Evolutionary conservation across 2,113 vertebrate genomes (phyloP).

Genomic region (Maccullochella peelii): DNA sequence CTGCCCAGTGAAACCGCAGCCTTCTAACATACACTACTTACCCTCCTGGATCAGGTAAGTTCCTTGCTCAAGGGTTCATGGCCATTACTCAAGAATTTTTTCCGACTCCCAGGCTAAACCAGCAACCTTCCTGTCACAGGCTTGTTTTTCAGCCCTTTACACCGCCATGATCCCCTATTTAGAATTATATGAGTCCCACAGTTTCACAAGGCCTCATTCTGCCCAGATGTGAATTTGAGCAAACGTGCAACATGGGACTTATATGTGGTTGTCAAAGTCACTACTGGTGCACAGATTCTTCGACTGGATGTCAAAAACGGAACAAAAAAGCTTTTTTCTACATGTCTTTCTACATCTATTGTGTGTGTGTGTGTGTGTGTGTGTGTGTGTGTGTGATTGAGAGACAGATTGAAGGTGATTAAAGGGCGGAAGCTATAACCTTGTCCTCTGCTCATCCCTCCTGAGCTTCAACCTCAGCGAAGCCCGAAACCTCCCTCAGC

Average conservation of each 20-base stretch:
- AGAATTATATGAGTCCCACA: conserved; percentile 60
- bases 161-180: conserved; percentile 53
- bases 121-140: conserved; percentile 50
- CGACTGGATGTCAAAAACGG: conserved; percentile 14
- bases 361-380: not conserved
- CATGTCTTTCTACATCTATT: conserved; percentile 26
- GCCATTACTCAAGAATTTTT: conserved; percentile 38
- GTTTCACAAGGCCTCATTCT: conserved; percentile 61
- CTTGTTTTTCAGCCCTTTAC: conserved; percentile 45
- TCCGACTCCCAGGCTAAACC: conserved; percentile 33
- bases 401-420: conserved; percentile 46
- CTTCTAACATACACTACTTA: not conserved
- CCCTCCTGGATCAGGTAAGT: conserved; percentile 34
- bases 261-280: conserved; percentile 53
- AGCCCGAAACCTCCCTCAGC: conserved; percentile 49
- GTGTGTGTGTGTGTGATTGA: not conserved
- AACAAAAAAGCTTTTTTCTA: not conserved
- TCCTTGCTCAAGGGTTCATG: conserved; percentile 34
- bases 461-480: conserved; percentile 40
- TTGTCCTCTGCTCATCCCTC: conserved; percentile 44
- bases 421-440: conserved; percentile 58
- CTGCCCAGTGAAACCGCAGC: conserved; percentile 15
- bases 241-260: conserved; percentile 54
- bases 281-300: conserved; percentile 49
- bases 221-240: conserved; percentile 60